Evolutionary conservation across 92 coral and sea anemone genomes (phyloP).

Genomic region (Plumapathes pennacea): DNA sequence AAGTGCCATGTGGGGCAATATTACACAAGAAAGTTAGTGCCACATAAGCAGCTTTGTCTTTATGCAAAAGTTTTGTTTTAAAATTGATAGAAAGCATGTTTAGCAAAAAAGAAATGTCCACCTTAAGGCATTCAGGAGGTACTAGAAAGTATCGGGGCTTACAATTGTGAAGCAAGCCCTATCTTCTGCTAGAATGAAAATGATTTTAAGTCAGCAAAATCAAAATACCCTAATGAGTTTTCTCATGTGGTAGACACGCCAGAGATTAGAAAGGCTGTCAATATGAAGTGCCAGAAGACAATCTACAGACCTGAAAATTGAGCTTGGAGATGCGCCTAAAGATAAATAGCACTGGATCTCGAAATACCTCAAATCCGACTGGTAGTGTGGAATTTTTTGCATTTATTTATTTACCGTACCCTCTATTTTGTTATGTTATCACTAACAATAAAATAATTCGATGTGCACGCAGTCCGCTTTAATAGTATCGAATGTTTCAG

Average conservation of each 20-base stretch:
- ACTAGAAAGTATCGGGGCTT: conserved; percentile 11
- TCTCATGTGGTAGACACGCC: conserved; percentile 4
- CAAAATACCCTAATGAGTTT: conserved; percentile 7
- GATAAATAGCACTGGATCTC: too few relatives aligned
- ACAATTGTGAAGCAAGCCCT: conserved; percentile 3
- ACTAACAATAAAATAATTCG: too few relatives aligned
- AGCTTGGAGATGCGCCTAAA: too few relatives aligned
- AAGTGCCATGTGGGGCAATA: conserved; percentile 14
- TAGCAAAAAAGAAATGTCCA: conserved; percentile 10
- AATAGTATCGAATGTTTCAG: too few relatives aligned
- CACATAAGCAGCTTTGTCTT: neutral
- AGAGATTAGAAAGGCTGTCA: conserved; percentile 11
- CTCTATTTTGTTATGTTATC: too few relatives aligned
- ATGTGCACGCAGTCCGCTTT: too few relatives aligned
- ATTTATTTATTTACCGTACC: too few relatives aligned
- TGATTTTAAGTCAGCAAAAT: conserved; percentile 4
- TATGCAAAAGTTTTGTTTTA: conserved; percentile 8
- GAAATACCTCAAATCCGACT: too few relatives aligned
- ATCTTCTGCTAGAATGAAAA: conserved; percentile 9
- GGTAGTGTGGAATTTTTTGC: too few relatives aligned
- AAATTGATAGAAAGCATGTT: conserved; percentile 15
- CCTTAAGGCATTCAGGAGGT: conserved; percentile 8
- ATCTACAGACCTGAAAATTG: too few relatives aligned
- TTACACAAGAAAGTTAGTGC: neutral
- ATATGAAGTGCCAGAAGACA: conserved; percentile 5